Evolutionary conservation across 2,888 invertebrate genomes (phyloP).

Genomic region (Callinectes sapidus): DNA sequence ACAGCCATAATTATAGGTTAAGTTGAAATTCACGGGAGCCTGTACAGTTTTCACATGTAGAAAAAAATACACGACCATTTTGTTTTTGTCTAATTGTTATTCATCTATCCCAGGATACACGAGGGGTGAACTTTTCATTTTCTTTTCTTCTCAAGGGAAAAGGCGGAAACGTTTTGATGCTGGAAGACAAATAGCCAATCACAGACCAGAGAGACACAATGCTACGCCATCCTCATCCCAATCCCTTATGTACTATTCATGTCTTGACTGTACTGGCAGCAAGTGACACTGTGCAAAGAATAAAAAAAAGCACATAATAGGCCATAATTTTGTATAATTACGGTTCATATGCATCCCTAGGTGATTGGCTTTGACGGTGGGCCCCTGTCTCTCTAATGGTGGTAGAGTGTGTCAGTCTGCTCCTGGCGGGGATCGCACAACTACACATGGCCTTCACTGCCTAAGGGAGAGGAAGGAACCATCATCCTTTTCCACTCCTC

Average conservation of each 20-base stretch:
- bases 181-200: neutral
- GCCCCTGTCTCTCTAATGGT: neutral
- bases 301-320: neutral
- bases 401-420: constrained; percentile 5
- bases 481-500: neutral
- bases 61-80: neutral
- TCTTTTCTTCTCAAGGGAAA: constrained; percentile 1
- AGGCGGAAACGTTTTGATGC: neutral
- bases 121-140: neutral
- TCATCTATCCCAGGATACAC: neutral
- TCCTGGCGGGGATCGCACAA: neutral
- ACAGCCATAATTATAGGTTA: neutral
- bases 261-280: neutral
- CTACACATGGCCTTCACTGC: neutral
- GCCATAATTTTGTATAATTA: neutral
- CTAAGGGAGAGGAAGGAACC: neutral
- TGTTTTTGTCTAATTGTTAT: constrained; percentile 7
- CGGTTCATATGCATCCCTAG: neutral
- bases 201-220: neutral
- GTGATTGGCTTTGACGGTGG: neutral
- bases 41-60: neutral
- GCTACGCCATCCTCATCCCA: neutral
- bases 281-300: constrained; percentile 7
- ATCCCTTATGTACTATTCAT: neutral
- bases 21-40: neutral